Evolutionary conservation across 2,797 vertebrate genomes (phyloP).

Genomic region (Cygnus olor): DNA sequence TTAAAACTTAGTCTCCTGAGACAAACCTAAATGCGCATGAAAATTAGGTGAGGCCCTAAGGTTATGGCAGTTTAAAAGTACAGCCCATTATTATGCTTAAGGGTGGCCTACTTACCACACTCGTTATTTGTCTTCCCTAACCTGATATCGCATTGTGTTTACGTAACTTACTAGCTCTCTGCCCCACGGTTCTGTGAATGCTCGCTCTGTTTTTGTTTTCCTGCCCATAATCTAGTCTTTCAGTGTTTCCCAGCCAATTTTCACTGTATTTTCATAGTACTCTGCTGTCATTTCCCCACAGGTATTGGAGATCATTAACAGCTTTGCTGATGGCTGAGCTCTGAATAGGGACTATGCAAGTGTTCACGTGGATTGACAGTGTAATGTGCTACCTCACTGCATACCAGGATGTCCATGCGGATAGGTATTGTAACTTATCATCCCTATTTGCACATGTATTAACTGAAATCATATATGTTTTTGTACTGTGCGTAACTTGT

Average conservation of each 20-base stretch:
- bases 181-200: neutral
- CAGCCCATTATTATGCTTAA: neutral
- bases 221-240: neutral
- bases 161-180: neutral
- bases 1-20: constrained; percentile 4
- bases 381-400: neutral
- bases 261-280: neutral
- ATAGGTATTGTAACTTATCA: neutral
- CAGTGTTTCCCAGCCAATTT: neutral
- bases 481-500: neutral
- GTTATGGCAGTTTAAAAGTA: constrained; percentile 5
- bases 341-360: neutral
- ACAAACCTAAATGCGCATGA: constrained; percentile 2
- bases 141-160: neutral
- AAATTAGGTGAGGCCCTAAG: neutral
- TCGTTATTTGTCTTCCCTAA: neutral
- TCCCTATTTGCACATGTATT: neutral
- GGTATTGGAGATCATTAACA: neutral
- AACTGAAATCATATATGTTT: neutral
- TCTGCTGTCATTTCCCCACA: neutral
- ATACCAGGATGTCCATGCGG: neutral
- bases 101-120: neutral
- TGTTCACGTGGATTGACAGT: neutral
- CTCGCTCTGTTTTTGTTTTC: neutral
- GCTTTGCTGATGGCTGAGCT: neutral